phyloP scores from a whole-genome alignment of 37 sponge, comb jelly and placozoan genomes.

The Mnemiopsis leidyi region DNA sequence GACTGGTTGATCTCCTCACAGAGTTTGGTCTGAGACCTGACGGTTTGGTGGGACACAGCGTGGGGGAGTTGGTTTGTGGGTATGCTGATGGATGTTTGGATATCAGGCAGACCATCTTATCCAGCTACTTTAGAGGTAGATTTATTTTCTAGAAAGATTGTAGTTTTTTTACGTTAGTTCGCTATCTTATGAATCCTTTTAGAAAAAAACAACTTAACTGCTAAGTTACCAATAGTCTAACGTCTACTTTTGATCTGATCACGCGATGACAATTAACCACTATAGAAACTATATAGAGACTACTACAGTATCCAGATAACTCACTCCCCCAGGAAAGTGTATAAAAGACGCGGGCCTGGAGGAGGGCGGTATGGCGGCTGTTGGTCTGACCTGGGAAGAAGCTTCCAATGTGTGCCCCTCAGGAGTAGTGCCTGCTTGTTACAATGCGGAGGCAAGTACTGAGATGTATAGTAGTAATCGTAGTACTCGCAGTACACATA shows the following conservation, averaged over 20 bases:
- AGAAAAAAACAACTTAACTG: too few relatives aligned
- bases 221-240: too few relatives aligned
- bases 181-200: too few relatives aligned
- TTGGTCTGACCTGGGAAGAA: slow-evolving; percentile 64
- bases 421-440: slow-evolving; percentile 59
- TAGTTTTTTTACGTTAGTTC: too few relatives aligned
- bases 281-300: not conserved
- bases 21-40: slow-evolving; percentile 67
- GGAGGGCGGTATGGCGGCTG: slow-evolving; percentile 70
- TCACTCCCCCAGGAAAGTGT: slow-evolving; percentile 44
- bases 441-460: slow-evolving; percentile 35
- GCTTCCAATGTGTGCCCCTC: slow-evolving; percentile 26
- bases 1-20: slow-evolving; percentile 65
- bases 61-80: slow-evolving; percentile 67
- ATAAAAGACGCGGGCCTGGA: slow-evolving; percentile 40
- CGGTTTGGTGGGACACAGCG: slow-evolving; percentile 69
- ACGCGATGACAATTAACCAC: not conserved
- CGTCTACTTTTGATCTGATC: not conserved
- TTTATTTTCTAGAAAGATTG: too few relatives aligned
- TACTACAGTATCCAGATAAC: too few relatives aligned
- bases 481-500: too few relatives aligned
- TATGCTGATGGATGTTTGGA: slow-evolving; percentile 69
- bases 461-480: too few relatives aligned
- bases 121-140: slow-evolving; percentile 68
- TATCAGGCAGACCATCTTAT: slow-evolving; percentile 64